Evolutionary conservation across 2,888 invertebrate species (phyloP).

Genomic region (Hyposoter didymator): DNA sequence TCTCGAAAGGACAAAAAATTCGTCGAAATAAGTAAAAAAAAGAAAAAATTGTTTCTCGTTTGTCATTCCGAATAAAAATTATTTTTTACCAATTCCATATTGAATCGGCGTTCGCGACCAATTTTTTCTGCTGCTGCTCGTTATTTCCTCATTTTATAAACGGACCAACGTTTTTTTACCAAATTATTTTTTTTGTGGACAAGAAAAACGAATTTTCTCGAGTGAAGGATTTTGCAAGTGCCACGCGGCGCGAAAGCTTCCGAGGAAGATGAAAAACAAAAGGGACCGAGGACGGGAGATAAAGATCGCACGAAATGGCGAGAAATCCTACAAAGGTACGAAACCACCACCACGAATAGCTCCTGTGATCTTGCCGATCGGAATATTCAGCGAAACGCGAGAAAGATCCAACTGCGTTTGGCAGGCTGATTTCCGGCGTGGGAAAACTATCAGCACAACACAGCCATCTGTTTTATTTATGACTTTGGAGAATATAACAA

Average conservation of each 20-base stretch:
- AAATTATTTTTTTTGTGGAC: background rate
- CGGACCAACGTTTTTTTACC: background rate
- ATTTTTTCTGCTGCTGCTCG: background rate
- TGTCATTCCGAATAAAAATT: background rate
- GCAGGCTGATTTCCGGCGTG: constrained; percentile 40
- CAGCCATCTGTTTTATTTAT: constrained; percentile 4
- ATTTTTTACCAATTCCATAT: background rate
- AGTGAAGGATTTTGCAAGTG: background rate
- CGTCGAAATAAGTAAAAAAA: background rate
- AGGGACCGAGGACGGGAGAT: background rate
- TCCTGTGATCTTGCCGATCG: constrained; percentile 12
- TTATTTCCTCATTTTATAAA: background rate
- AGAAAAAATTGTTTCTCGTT: constrained; percentile 1
- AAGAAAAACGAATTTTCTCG: no score
- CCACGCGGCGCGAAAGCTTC: background rate
- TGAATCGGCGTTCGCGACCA: background rate
- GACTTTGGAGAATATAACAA: background rate
- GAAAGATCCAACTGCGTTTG: constrained; percentile 45
- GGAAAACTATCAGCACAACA: constrained; percentile 37
- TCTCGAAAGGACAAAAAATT: constrained; percentile 7
- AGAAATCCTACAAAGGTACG: background rate
- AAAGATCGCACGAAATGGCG: background rate
- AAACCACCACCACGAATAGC: background rate
- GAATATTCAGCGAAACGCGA: constrained; percentile 25
- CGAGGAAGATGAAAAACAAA: background rate